Percentiles rank a stretch among this genome's conserved stretches.
These are phyloP conservation scores for Daboia siamensis DNA, from an alignment of 2,113 vertebrate species.

Conservation along the genomic window DNA sequence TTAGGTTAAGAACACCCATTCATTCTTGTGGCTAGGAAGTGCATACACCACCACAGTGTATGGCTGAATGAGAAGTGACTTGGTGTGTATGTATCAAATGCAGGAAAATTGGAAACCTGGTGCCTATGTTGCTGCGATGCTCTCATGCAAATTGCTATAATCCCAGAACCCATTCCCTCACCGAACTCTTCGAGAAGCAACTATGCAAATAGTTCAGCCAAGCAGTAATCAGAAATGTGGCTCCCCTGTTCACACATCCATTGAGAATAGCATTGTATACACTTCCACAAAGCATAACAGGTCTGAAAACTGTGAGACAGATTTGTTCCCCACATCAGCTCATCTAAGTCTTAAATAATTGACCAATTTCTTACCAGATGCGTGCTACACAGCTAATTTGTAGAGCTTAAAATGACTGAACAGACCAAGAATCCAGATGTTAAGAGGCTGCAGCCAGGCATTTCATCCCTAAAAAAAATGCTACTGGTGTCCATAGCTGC, in stretches of 20 bases:
- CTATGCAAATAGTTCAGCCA: background rate
- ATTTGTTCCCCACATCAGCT: constrained; percentile 23
- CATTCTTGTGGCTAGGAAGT: background rate
- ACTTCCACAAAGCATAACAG: constrained; percentile 5
- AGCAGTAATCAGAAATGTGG: background rate
- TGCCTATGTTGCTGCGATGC: background rate
- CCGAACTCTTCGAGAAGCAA: background rate
- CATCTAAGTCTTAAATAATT: constrained; percentile 37
- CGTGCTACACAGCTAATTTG: constrained; percentile 25
- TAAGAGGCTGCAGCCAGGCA: constrained; percentile 16
- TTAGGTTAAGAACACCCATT: background rate
- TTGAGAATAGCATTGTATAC: background rate
- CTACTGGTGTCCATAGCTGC: constrained; percentile 3
- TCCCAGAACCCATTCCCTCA: background rate
- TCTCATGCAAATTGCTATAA: background rate
- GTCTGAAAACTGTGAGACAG: constrained; percentile 23
- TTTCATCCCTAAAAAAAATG: constrained; percentile 13
- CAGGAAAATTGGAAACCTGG: background rate
- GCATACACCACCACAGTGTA: background rate
- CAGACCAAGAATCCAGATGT: constrained; percentile 32
- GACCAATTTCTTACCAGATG: constrained; percentile 33
- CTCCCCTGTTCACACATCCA: background rate
- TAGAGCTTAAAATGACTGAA: constrained; percentile 16
- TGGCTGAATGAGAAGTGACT: background rate
- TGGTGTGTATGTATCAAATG: background rate